Evolutionary conservation across 2,888 invertebrate species (phyloP).

Genomic region (Neria commutata): DNA sequence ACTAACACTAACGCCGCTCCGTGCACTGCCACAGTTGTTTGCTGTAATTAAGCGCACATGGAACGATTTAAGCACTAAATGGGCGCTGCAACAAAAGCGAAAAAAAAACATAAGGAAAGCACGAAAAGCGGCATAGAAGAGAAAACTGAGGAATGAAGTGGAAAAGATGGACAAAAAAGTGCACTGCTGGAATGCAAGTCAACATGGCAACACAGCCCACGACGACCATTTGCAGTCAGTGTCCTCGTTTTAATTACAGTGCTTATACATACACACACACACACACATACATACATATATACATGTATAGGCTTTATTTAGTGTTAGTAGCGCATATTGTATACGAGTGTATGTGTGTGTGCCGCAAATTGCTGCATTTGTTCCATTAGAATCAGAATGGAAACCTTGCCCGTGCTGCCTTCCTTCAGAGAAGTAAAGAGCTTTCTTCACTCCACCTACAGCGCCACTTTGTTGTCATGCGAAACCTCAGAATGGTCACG

Average conservation of each 20-base stretch:
- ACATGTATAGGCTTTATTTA: conserved; percentile 20
- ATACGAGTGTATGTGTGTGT: conserved; percentile 18
- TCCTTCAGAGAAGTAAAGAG: no score
- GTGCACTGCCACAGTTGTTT: conserved; percentile 40
- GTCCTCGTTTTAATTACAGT: not conserved
- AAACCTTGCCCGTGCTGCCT: not conserved
- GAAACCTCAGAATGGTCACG: no score
- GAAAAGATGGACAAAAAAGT: not conserved
- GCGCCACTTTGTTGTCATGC: not conserved
- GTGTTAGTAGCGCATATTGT: conserved; percentile 19
- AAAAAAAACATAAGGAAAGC: not conserved
- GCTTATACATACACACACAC: not conserved
- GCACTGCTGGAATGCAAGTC: not conserved
- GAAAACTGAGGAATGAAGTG: not conserved
- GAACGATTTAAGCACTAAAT: conserved; percentile 35
- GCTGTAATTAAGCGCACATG: conserved; percentile 48
- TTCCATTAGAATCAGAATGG: no score
- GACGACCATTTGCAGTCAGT: not conserved
- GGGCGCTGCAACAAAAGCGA: not conserved
- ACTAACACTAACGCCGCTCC: no score
- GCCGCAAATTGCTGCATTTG: no score
- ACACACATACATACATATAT: not conserved
- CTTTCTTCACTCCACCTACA: not conserved
- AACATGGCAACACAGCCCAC: not conserved
- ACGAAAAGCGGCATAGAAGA: not conserved